phyloP scores from a whole-genome alignment of 2,113 vertebrate genomes.

The Etheostoma spectabile region DNA sequence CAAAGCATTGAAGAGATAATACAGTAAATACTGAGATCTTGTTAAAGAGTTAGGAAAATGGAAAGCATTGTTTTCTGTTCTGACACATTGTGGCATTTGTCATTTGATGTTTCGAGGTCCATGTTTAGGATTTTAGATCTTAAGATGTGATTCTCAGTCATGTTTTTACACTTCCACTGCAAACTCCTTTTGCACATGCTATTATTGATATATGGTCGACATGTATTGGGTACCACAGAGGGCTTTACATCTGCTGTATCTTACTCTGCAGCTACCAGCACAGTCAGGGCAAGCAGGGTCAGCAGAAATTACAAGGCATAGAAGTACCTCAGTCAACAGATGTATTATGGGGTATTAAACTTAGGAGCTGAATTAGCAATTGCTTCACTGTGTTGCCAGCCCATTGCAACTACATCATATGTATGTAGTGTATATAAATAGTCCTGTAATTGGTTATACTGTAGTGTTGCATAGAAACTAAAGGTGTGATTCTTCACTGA shows the following conservation, averaged over 20 bases:
- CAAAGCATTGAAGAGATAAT: neutral
- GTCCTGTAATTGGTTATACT: neutral
- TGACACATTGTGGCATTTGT: neutral
- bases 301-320: slow-evolving; percentile 35
- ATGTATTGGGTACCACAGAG: slow-evolving; percentile 28
- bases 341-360: neutral
- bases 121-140: neutral
- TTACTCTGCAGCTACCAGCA: slow-evolving; percentile 4
- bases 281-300: neutral
- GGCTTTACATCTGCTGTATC: slow-evolving; percentile 13
- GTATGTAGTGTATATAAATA: neutral
- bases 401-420: neutral
- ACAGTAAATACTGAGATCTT: neutral
- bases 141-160: neutral
- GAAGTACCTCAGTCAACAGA: neutral
- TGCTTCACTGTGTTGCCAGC: neutral
- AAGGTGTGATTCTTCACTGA: too few species aligned
- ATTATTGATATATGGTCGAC: slow-evolving; percentile 29
- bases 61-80: neutral
- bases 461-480: neutral
- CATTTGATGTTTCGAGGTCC: neutral
- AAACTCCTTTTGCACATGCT: neutral
- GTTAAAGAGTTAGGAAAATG: neutral
- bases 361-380: slow-evolving; percentile 1
- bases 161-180: neutral